Base-by-base conservation (phyloP, 2,113 vertebrate species). In the Chloropsis cyanopogon region DNA sequence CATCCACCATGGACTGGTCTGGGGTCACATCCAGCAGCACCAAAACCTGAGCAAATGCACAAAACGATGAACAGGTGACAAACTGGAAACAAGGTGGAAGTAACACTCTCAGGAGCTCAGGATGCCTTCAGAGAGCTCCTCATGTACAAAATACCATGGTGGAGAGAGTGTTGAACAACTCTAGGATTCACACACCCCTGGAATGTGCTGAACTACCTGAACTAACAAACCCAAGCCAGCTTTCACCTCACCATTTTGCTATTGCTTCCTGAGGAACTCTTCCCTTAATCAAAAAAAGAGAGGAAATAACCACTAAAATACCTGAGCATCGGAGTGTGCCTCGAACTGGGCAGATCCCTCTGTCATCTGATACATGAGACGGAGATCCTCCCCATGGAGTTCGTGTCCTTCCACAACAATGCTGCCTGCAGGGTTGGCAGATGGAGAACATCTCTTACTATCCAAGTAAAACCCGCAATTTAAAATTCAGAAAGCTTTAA, bases 1-100 rank as follows among this genome's bases (percentile, higher is more conserved):
- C 99, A 88, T 99, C 99, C 71, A 99, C 95, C 99, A 99, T 99
- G 59, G 99, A 98, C 97, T 99, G 99, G 96, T 99, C 99, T 8
- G 99, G 99, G 31, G 98, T 98, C 85, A 99, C 97, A 50, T 99
- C 99, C 64, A 99, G 93, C 71, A 99, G 98, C 91, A 99, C 98
- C 88, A 99, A 96, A 54, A 98, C 99, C 99, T 99, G 50, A 29
- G 41, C 54, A 59, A 90, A 75, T 2, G 28, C 61, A 96, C 9
- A 95, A 25, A 66, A 52, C 11, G 23, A 0, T 29, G 12, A 64
- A 46, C 2, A 49, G 46, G 53, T 76, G 49, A 79, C 9, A 64
- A 68, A 86, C 33, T 56, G 35, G 17, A 65, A 84, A 72, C 11
- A 39, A 44, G 16, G 25, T 11, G 9, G 2, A 24, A 46, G 22